A percentile compares a stretch with the other conserved stretches of the same genome.
Conservation (phyloP, 2,888 invertebrate species). For the Strigamia maritima region DNA sequence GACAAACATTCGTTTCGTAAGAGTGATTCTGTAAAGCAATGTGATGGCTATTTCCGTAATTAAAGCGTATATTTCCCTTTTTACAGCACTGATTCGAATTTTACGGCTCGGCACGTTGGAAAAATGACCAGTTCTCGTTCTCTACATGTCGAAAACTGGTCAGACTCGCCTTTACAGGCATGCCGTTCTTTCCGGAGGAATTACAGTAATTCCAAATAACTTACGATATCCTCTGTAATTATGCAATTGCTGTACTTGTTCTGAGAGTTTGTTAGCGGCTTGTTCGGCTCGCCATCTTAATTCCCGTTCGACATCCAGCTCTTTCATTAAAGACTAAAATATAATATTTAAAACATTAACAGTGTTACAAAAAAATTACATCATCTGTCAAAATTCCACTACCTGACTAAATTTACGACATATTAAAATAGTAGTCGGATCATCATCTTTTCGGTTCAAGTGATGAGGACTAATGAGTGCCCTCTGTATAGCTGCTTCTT, state of each 20-base stretch:
- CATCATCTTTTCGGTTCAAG: conserved; percentile 35
- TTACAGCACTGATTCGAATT: too few species aligned
- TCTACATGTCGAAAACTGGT: too few species aligned
- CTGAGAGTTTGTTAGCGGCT: conserved; percentile 32
- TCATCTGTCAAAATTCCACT: background rate
- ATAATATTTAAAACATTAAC: background rate
- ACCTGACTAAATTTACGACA: conserved; percentile 38
- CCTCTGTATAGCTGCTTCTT: conserved; percentile 7
- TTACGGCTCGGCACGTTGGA: too few species aligned
- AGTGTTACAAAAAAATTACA: background rate
- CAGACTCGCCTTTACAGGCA: too few species aligned
- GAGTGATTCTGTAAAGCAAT: too few species aligned
- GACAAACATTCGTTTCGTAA: too few species aligned
- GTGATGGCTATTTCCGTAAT: too few species aligned
- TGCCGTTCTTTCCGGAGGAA: too few species aligned
- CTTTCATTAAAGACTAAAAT: conserved; percentile 36
- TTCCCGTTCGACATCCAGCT: conserved; percentile 35
- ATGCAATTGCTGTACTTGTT: conserved; percentile 37
- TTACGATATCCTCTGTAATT: conserved; percentile 12
- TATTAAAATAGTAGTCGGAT: conserved; percentile 33
- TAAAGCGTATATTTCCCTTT: too few species aligned
- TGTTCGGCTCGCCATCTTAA: conserved; percentile 36
- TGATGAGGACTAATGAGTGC: conserved; percentile 24
- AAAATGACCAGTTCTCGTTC: too few species aligned
- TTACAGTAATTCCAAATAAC: background rate